Evolutionary conservation across 2,113 vertebrate species (phyloP), one percentile per base, ranked within the genome.

Genomic region (Saccopteryx bilineata): DNA sequence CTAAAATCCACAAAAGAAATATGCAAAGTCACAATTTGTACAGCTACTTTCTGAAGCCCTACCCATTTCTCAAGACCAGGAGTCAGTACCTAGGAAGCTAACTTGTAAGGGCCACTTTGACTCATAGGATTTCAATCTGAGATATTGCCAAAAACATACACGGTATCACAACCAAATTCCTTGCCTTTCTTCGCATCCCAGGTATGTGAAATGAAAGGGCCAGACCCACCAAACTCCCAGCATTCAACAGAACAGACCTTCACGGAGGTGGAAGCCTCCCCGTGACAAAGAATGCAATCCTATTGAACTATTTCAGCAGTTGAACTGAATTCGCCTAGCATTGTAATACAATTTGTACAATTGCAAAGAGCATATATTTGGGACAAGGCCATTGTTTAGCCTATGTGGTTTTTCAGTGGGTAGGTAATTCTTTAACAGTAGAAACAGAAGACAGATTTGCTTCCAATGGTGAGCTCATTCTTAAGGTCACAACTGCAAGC

Each of bases 401-500:
- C 96, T 94, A 90, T 97, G 96, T 68, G 94, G 93, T 93, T 98
- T 96, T 97, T 98, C 96, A 96, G 96, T 96, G 97, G 97, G 97
- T 97, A 98, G 98, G 98, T 98, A 98, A 99, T 98, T 98, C 98
- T 98, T 98, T 98, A 98, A 98, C 98, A 98, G 98, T 98, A 98
- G 98, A 98, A 98, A 98, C 98, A 98, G 98, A 98, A 98, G 98
- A 98, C 96, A 96, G 97, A 98, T 98, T 98, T 96, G 96, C 96
- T 98, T 98, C 98, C 98, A 99, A 98, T 97, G 95, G 97, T 99
- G 98, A 99, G 98, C 98, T 99, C 98, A 99, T 98, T 98, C 95
- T 94, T 98, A 98, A 90, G 98, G 98, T 98, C 98, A 98, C 97
- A 96, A 98, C 6, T 98, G 97, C 98, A 98, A 98, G 96, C 97